Conservation (phyloP, 1,140 invertebrate genomes). For the Trichonephila inaurata region DNA sequence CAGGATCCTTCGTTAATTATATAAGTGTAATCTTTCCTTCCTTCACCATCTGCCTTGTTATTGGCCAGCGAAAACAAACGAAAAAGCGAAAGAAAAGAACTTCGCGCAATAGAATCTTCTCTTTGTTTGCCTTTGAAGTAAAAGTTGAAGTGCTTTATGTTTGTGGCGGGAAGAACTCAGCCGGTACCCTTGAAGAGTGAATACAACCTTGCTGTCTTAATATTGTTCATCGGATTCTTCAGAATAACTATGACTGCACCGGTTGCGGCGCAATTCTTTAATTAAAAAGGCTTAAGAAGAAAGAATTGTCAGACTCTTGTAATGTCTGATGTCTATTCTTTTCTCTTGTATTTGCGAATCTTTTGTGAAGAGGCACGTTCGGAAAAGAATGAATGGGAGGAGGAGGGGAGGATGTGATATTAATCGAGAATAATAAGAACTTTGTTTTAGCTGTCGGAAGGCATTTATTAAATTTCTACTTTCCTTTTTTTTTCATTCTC, state of each 20-base stretch:
- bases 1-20: conserved; percentile 29
- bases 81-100: conserved; percentile 7
- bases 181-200: conserved; percentile 42
- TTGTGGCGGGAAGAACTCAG: background rate
- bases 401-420: background rate
- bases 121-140: conserved; percentile 28
- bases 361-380: conserved; percentile 5
- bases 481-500: background rate
- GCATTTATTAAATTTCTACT: conserved; percentile 22
- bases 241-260: conserved; percentile 3
- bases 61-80: conserved; percentile 5
- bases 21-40: conserved; percentile 28
- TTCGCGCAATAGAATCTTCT: background rate
- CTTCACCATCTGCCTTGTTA: background rate
- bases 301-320: conserved; percentile 11
- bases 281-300: conserved; percentile 45
- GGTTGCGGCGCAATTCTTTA: conserved; percentile 44
- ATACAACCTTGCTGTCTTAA: conserved; percentile 51
- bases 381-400: background rate
- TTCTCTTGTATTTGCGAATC: conserved; percentile 14
- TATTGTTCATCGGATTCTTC: conserved; percentile 13
- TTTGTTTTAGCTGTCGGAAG: conserved; percentile 52
- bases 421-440: conserved; percentile 13
- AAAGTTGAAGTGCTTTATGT: conserved; percentile 49
- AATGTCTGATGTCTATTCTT: conserved; percentile 46